Conservation (phyloP, 2,113 vertebrate genomes). For the Prunella fulvescens region DNA sequence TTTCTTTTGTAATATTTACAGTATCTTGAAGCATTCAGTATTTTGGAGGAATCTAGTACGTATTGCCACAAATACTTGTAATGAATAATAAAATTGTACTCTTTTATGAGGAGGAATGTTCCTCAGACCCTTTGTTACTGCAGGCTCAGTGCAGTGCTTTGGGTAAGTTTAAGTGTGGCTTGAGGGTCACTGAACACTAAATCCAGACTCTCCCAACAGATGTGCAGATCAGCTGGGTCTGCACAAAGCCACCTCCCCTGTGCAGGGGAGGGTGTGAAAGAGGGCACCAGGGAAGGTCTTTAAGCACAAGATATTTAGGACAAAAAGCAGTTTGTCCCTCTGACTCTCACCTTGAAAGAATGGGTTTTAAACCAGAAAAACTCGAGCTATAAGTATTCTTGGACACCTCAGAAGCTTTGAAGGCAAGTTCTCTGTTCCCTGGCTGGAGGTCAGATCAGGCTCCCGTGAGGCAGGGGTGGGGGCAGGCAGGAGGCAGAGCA, state of each 20-base stretch:
- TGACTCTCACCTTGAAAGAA: background rate
- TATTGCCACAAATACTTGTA: background rate
- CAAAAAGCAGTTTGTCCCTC: background rate
- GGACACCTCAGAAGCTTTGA: background rate
- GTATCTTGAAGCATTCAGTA: background rate
- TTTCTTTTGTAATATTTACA: background rate
- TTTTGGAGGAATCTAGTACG: background rate
- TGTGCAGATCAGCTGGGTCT: background rate
- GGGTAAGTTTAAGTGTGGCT: background rate
- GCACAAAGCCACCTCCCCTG: background rate
- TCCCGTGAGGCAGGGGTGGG: background rate
- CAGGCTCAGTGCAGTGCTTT: background rate
- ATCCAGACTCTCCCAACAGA: background rate
- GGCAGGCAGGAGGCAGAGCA: background rate
- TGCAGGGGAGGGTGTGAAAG: background rate
- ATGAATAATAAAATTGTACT: background rate
- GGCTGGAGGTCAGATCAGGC: background rate
- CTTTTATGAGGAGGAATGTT: background rate
- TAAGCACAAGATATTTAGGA: background rate
- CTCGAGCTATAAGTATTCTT: rapidly evolving
- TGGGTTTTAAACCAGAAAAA: background rate
- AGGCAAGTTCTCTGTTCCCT: background rate
- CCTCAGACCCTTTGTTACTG: background rate
- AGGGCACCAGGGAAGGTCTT: background rate
- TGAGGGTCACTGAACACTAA: background rate